Conservation (phyloP, 92 coral and sea anemone genomes). For the Nematostella vectensis region DNA sequence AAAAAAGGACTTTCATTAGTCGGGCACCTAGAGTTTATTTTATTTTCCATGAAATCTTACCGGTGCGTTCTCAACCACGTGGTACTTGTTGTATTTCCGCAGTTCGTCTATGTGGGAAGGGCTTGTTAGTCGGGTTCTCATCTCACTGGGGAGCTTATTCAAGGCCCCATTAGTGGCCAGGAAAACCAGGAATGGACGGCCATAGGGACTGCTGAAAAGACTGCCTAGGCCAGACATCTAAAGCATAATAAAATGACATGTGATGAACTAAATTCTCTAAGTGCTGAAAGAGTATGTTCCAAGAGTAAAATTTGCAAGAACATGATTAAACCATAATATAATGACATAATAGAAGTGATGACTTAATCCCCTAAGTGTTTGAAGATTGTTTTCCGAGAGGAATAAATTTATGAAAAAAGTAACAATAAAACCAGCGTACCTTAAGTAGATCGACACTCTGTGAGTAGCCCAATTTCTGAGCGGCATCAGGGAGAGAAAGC, state of each 20-base stretch:
- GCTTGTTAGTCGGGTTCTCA: constrained; percentile 26
- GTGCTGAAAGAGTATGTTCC: too few relatives aligned
- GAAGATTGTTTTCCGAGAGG: too few relatives aligned
- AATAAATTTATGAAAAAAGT: too few relatives aligned
- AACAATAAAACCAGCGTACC: too few relatives aligned
- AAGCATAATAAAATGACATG: background rate
- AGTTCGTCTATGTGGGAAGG: constrained; percentile 31
- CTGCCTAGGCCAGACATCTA: constrained; percentile 57
- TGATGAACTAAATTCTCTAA: background rate
- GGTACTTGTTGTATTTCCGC: constrained; percentile 50
- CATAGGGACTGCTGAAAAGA: constrained; percentile 29
- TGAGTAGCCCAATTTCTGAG: constrained; percentile 43
- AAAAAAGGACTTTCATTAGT: too few relatives aligned
- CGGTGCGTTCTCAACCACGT: constrained; percentile 58
- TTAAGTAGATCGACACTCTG: constrained; percentile 31
- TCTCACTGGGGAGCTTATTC: constrained; percentile 32
- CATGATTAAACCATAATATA: too few relatives aligned
- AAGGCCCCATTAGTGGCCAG: constrained; percentile 74
- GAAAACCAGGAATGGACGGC: constrained; percentile 63
- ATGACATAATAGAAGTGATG: background rate
- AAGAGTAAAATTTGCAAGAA: too few relatives aligned
- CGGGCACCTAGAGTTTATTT: too few relatives aligned
- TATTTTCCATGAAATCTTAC: too few relatives aligned
- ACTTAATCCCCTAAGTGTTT: too few relatives aligned
- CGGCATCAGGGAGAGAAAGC: constrained; percentile 35